phyloP scores from a whole-genome alignment of 2,113 vertebrate genomes.

The Chloropsis cyanopogon region DNA sequence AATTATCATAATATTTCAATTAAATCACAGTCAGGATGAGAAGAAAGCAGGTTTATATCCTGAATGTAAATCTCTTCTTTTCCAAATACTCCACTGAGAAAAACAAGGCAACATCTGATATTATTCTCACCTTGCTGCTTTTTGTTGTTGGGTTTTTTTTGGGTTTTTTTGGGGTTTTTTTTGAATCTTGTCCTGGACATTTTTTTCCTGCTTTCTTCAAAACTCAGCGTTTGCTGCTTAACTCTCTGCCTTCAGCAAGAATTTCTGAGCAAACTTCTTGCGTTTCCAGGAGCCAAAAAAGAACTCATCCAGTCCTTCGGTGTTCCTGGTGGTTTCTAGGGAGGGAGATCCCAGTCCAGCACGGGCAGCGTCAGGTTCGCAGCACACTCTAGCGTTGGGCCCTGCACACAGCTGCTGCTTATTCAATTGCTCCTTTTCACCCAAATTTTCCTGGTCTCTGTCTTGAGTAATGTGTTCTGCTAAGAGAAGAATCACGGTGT shows the following conservation, averaged over 20 bases:
- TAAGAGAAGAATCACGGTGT: background rate
- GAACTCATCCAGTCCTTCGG: background rate
- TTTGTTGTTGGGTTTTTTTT: background rate
- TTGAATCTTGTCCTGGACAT: no score
- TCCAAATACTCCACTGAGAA: background rate
- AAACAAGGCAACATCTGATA: background rate
- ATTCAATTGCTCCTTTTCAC: background rate
- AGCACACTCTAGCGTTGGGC: background rate
- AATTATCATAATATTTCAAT: background rate
- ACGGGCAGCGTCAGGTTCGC: accelerated
- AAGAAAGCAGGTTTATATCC: background rate
- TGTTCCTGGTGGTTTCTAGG: background rate
- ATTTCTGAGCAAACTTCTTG: background rate
- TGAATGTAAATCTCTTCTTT: background rate
- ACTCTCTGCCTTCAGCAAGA: background rate
- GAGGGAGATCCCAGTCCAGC: background rate
- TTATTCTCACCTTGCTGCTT: background rate
- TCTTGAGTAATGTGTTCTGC: background rate
- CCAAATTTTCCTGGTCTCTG: background rate
- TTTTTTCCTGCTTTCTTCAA: background rate
- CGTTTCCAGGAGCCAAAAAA: background rate
- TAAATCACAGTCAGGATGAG: background rate
- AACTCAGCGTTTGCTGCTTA: background rate
- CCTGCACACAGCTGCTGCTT: accelerated
- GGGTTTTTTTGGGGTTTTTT: background rate